Conservation (phyloP, 1,140 invertebrate genomes). For the Brachionus manjavacas region DNA sequence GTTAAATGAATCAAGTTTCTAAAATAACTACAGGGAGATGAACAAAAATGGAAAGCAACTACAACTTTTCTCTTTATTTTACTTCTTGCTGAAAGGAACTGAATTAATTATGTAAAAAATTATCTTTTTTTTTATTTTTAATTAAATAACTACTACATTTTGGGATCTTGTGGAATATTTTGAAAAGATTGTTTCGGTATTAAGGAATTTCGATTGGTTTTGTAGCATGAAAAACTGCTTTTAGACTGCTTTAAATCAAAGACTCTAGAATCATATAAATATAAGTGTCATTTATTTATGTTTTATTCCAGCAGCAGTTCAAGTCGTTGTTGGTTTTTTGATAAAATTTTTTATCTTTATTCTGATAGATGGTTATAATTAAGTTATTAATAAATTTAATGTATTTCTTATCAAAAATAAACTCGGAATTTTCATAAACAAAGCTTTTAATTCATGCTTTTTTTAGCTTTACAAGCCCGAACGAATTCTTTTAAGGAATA, state of each 20-base stretch:
- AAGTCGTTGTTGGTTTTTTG: not conserved
- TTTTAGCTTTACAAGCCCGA: not conserved
- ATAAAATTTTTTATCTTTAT: not conserved
- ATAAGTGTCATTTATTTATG: not conserved
- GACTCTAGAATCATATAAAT: not conserved
- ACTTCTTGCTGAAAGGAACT: constrained; percentile 31
- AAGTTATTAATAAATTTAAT: constrained; percentile 8
- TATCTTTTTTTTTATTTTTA: constrained; percentile 24
- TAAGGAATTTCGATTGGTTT: not conserved
- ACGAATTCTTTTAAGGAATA: not conserved
- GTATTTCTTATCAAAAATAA: not conserved
- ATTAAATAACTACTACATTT: not conserved
- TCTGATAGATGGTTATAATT: constrained; percentile 4
- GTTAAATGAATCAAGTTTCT: constrained; percentile 12
- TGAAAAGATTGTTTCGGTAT: not conserved
- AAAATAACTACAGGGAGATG: not conserved
- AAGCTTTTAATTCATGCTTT: not conserved
- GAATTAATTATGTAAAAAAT: constrained; percentile 36
- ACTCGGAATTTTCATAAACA: not conserved
- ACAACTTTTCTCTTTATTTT: not conserved
- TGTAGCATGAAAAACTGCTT: not conserved
- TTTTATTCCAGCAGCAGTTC: not conserved
- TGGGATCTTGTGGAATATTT: not conserved
- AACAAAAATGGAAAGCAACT: not conserved
- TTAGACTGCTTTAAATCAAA: not conserved